These are phyloP conservation scores for Ptychochromis oligacanthus DNA, from an alignment of 2,113 vertebrate genomes.

Conservation along the genomic window DNA sequence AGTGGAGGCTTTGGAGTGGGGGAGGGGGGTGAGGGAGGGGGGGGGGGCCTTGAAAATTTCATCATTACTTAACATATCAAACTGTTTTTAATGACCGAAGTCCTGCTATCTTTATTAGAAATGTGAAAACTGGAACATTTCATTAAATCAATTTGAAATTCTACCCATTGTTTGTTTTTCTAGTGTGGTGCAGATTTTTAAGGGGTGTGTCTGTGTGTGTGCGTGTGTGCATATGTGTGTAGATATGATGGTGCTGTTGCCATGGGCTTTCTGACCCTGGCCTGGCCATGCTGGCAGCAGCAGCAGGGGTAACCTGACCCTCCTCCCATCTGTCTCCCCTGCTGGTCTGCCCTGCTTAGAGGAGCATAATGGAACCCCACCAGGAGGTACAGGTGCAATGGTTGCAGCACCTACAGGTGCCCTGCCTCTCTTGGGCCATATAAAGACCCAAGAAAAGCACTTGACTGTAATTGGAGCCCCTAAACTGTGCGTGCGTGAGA, in stretches of 20 bases:
- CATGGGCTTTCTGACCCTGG: slow-evolving; percentile 71
- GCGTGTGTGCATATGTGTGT: slow-evolving; percentile 4
- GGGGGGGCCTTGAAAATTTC: slow-evolving; percentile 72
- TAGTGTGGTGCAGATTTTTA: not conserved
- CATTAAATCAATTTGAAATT: slow-evolving; percentile 83
- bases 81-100: slow-evolving; percentile 79
- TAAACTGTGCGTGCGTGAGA: slow-evolving; percentile 37
- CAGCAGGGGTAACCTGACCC: slow-evolving; percentile 82
- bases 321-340: slow-evolving; percentile 84
- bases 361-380: slow-evolving; percentile 70
- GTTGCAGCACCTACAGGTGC: slow-evolving; percentile 67
- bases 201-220: not conserved
- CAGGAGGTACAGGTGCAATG: slow-evolving; percentile 77
- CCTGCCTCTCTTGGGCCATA: slow-evolving; percentile 49
- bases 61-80: slow-evolving; percentile 77
- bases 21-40: too few species aligned
- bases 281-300: slow-evolving; percentile 50
- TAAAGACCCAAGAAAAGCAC: slow-evolving; percentile 61
- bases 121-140: slow-evolving; percentile 80
- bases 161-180: not conserved
- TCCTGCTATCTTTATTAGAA: slow-evolving; percentile 83
- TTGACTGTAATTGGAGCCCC: slow-evolving; percentile 68
- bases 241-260: slow-evolving; percentile 63
- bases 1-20: too few species aligned
- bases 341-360: slow-evolving; percentile 70